A percentile compares a stretch with the other conserved stretches of the same genome.
phyloP scores from a whole-genome alignment of 2,797 vertebrate genomes.

The Avahi laniger region DNA sequence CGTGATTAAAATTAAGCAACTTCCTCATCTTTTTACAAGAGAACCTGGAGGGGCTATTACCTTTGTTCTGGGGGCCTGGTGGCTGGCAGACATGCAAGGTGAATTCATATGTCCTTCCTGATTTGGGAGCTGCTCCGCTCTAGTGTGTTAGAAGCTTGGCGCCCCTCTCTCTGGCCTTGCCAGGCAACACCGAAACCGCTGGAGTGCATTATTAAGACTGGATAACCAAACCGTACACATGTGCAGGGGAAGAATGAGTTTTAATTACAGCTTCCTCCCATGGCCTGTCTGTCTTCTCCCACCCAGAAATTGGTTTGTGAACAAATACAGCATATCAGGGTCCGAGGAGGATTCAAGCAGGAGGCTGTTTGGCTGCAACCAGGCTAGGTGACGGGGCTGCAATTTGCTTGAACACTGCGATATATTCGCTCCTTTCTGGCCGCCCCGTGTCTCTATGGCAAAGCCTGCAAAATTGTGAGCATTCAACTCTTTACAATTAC shows the following conservation, averaged over 20 bases:
- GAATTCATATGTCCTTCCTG: not conserved
- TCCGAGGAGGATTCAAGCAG: not conserved
- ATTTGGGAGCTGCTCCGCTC: not conserved
- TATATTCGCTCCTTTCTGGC: not conserved
- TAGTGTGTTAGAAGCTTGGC: not conserved
- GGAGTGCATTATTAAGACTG: fast-evolving
- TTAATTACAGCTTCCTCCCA: not conserved
- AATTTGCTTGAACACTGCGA: not conserved
- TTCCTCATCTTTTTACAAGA: not conserved
- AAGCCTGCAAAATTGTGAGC: not conserved
- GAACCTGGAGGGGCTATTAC: not conserved
- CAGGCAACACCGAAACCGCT: not conserved
- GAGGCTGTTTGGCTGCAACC: not conserved
- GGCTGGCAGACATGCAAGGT: not conserved
- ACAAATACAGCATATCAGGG: not conserved
- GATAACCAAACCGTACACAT: not conserved
- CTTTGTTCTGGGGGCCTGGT: not conserved
- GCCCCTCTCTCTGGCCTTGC: not conserved
- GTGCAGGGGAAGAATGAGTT: not conserved
- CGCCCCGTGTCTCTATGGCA: slow-evolving; percentile 21
- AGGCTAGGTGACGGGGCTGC: not conserved
- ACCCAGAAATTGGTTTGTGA: not conserved
- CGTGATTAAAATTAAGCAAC: slow-evolving; percentile 28
- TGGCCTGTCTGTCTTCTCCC: not conserved
- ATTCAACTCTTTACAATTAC: slow-evolving; percentile 50